Evolutionary conservation across 2,113 vertebrate species (phyloP), one percentile per base, ranked within the genome.

Genomic region (Heterochromis multidens): DNA sequence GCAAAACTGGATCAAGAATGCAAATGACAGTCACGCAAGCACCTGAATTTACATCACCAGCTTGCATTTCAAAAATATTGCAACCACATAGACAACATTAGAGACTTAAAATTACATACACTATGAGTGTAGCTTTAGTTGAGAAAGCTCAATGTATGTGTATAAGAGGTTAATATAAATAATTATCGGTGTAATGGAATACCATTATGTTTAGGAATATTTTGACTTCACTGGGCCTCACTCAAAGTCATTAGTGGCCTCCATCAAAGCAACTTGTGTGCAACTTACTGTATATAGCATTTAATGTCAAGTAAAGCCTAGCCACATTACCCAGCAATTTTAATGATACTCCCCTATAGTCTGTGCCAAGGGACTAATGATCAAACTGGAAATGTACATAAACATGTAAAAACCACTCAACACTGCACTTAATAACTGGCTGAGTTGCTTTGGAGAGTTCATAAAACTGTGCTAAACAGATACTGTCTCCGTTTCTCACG

Each of bases 321-420:
- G 83, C 70, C 43, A 70, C n/a, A 57, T 90, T 82, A 83, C 46
- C 37, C 58, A 35, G 67, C 25, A 4, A 21, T 58, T 92, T 91
- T 92, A 93, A 91, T 84, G 83, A 91, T 82, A 84, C 74, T 85
- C 46, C 78, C 61, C n/a, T 77, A 77, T 86, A 84, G 82, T 33
- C 81, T 84, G 82, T 76, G 87, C 81, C 89, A 91, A 90, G 87
- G 83, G 86, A 43, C 88, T 94, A 93, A 95, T 95, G 93, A 94
- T 94, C 90, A 92, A 90, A 91, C 78, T 84, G 54, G 25, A 91
- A 91, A 84, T 77, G 84, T 82, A 87, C 79, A 88, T 84, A 92
- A 89, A 94, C 89, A 86, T 81, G 89, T 87, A 88, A 90, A 91
- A 90, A 90, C 40, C 80, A 87, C 84, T 90, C 63, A 83, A 81